Conservation (phyloP, 1,140 invertebrate genomes). For the Trialeurodes vaporariorum region DNA sequence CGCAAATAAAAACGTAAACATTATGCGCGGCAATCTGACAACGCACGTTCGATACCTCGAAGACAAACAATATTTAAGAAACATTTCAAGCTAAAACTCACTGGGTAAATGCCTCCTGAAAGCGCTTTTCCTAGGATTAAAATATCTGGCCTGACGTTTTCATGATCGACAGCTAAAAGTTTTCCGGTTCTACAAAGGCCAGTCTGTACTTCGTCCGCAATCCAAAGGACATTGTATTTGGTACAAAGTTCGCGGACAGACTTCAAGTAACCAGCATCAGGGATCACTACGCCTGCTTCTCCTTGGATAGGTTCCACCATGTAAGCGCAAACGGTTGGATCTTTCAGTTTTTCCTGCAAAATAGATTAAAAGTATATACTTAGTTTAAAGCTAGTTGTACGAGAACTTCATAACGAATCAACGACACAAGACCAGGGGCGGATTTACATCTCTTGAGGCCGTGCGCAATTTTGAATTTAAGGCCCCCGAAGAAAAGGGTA, state of each 20-base stretch:
- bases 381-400: too few relatives aligned
- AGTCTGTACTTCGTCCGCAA: conserved; percentile 63
- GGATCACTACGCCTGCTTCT: conserved; percentile 92
- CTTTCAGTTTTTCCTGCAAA: conserved; percentile 53
- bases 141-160: conserved; percentile 55
- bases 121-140: conserved; percentile 67
- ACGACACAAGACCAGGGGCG: too few relatives aligned
- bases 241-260: conserved; percentile 53
- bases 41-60: too few relatives aligned
- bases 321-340: conserved; percentile 82
- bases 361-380: too few relatives aligned
- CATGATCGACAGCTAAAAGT: conserved; percentile 48
- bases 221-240: conserved; percentile 55
- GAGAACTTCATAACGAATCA: too few relatives aligned
- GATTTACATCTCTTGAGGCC: too few relatives aligned
- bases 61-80: conserved; percentile 1
- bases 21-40: too few relatives aligned
- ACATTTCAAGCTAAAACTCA: conserved; percentile 39
- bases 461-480: too few relatives aligned
- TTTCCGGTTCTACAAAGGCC: conserved; percentile 54
- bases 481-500: too few relatives aligned
- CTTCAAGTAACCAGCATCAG: conserved; percentile 75
- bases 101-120: conserved; percentile 71
- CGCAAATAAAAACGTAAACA: too few relatives aligned
- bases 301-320: conserved; percentile 99